Evolutionary conservation across 2,888 invertebrate genomes (phyloP), one percentile per base, ranked within the genome.

Genomic region (Neoascia interrupta): DNA sequence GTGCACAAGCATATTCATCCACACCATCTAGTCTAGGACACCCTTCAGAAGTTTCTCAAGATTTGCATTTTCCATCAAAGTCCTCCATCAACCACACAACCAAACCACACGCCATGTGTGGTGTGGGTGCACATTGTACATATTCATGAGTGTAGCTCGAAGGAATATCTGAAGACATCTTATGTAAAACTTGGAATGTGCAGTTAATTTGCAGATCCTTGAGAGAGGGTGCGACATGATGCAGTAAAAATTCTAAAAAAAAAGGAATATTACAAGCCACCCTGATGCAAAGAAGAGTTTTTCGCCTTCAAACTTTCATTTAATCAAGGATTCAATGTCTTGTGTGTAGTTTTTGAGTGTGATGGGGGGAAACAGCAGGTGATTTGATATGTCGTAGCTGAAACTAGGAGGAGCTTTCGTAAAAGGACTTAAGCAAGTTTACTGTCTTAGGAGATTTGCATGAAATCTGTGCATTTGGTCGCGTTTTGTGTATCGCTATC

Each of bases 41-140:
- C 34, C 45, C 39, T 28, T 37, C 11, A 23, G 31, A 56, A 75
- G 53, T 63, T 69, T 61, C 49, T 56, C 36, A 69, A 75, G 75
- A 69, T 69, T 75, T 75, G 69, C 75, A 75, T 75, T 69, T 31
- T 19, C 47, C 36, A 51, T 73, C 56, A 68, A 60, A 74, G 53
- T 66, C 60, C 26, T 45, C n/a, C n/a, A n/a, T 39, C 45, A 60
- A 37, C 54, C 28, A 6, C 41, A 49, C 8, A 36, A 8, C 8
- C 19, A 18, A 31, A n/a, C n/a, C n/a, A n/a, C n/a, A n/a, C n/a
- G n/a, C n/a, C n/a, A n/a, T n/a, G n/a, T n/a, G n/a, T n/a, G n/a
- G n/a, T n/a, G n/a, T n/a, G n/a, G n/a, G n/a, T n/a, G n/a, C n/a
- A n/a, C n/a, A n/a, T n/a, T n/a, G 61, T 75, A 43, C 61, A 69